These are phyloP conservation scores for Limanda limanda DNA, from an alignment of 2,113 vertebrate species.

Conservation along the genomic window DNA sequence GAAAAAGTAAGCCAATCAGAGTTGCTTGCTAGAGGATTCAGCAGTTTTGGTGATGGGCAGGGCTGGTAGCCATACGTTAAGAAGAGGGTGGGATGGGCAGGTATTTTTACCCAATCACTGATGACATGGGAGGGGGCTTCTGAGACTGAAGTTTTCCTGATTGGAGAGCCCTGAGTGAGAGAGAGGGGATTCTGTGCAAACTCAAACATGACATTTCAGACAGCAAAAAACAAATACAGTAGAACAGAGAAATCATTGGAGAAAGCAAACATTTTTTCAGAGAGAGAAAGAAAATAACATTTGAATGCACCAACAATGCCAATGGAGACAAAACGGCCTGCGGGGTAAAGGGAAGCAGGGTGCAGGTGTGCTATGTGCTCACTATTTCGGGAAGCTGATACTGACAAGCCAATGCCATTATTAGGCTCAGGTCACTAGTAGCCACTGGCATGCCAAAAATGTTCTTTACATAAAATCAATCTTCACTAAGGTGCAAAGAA, in stretches of 20 bases:
- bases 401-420: background rate
- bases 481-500: background rate
- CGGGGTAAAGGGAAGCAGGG: slow-evolving; percentile 71
- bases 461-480: background rate
- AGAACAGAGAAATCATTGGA: slow-evolving; percentile 77
- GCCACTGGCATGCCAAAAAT: background rate
- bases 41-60: slow-evolving; percentile 58
- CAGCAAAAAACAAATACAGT: slow-evolving; percentile 78
- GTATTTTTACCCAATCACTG: slow-evolving; percentile 79
- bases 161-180: slow-evolving; percentile 83
- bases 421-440: background rate
- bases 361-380: background rate
- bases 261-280: slow-evolving; percentile 73
- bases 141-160: slow-evolving; percentile 76
- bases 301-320: slow-evolving; percentile 68
- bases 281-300: slow-evolving; percentile 69
- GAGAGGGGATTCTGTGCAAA: slow-evolving; percentile 86
- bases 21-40: slow-evolving; percentile 53
- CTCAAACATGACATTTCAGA: slow-evolving; percentile 81
- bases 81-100: slow-evolving; percentile 61
- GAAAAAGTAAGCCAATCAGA: slow-evolving; percentile 64
- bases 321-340: slow-evolving; percentile 70
- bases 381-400: slow-evolving; percentile 1
- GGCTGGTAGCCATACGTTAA: slow-evolving; percentile 58
- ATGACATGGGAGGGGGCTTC: slow-evolving; percentile 74